Evolutionary conservation across 2,888 invertebrate species (phyloP).

Genomic region (Steromphala cineraria): DNA sequence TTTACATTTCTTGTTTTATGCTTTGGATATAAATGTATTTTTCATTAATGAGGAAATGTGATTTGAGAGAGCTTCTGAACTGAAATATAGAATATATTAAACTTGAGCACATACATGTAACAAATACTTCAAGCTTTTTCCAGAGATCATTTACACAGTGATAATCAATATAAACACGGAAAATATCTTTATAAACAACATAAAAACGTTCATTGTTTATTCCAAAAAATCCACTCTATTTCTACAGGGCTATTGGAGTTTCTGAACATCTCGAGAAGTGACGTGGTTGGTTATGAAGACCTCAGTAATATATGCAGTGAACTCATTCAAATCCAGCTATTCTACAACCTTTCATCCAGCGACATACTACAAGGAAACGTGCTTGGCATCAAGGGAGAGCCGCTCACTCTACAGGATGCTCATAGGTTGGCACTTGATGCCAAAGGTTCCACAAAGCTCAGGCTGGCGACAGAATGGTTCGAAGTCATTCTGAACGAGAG

Average conservation of each 20-base stretch:
- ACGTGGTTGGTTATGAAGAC: neutral
- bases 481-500: neutral
- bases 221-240: neutral
- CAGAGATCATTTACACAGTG: too few relatives aligned
- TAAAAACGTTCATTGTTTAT: neutral
- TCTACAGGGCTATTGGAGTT: neutral
- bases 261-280: neutral
- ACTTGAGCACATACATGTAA: too few relatives aligned
- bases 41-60: too few relatives aligned
- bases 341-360: conserved; percentile 5
- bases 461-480: neutral
- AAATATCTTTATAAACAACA: neutral
- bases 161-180: neutral
- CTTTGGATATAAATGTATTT: too few relatives aligned
- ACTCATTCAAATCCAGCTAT: neutral
- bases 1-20: too few relatives aligned
- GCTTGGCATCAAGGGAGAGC: neutral
- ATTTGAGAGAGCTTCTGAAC: too few relatives aligned
- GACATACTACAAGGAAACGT: neutral
- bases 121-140: too few relatives aligned
- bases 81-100: too few relatives aligned
- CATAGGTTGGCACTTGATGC: neutral
- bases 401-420: neutral
- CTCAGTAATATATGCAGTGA: neutral
- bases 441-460: neutral